Evolutionary conservation across 2,113 vertebrate species (phyloP).

Genomic region (Pangasianodon hypophthalmus): DNA sequence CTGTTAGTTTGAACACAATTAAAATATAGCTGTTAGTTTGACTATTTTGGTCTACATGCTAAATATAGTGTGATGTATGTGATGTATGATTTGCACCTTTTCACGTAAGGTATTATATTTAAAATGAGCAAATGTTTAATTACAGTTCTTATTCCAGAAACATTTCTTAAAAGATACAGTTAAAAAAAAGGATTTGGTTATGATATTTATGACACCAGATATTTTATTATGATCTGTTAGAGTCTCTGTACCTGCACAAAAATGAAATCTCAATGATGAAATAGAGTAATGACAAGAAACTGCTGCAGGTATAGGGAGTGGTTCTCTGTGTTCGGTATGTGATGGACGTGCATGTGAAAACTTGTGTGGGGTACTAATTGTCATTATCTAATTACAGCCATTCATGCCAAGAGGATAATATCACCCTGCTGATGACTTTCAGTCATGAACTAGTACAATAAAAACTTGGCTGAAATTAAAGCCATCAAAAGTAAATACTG

Average conservation of each 20-base stretch:
- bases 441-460: not conserved
- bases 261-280: constrained; percentile 23
- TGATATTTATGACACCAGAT: constrained; percentile 13
- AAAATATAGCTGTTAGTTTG: constrained; percentile 37
- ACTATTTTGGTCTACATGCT: constrained; percentile 26
- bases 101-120: constrained; percentile 18
- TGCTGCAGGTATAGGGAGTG: constrained; percentile 33
- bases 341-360: constrained; percentile 41
- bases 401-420: constrained; percentile 28
- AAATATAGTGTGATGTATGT: constrained; percentile 19
- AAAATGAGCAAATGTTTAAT: constrained; percentile 17
- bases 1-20: constrained; percentile 6
- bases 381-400: constrained; percentile 39
- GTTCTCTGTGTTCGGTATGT: constrained; percentile 31
- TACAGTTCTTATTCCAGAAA: not conserved
- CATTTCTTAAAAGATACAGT: not conserved
- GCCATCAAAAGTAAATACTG: constrained; percentile 22
- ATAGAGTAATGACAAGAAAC: constrained; percentile 35
- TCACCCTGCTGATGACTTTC: constrained; percentile 18
- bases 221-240: not conserved
- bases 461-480: constrained; percentile 25
- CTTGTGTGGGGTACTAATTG: constrained; percentile 45
- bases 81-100: constrained; percentile 16
- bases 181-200: constrained; percentile 25
- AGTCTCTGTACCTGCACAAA: constrained; percentile 11